Evolutionary conservation across 2,797 vertebrate species (phyloP).

Genomic region (Typhlichthys subterraneus): DNA sequence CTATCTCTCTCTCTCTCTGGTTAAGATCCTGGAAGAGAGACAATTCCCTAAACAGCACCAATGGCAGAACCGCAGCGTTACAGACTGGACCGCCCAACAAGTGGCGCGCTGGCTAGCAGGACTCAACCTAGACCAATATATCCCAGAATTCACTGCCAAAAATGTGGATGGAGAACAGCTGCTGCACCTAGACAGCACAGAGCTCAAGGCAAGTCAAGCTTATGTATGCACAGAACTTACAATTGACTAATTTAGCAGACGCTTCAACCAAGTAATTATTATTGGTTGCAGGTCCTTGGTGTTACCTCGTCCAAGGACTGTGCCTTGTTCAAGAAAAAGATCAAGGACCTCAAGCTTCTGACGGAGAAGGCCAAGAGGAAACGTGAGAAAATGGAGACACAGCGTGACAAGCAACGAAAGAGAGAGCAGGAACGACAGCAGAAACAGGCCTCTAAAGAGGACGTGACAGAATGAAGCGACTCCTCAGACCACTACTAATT

Average conservation of each 20-base stretch:
- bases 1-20: not conserved
- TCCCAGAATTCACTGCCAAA: conserved; percentile 91
- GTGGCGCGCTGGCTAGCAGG: conserved; percentile 91
- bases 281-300: conserved; percentile 81
- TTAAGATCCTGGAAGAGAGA: conserved; percentile 89
- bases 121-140: conserved; percentile 89
- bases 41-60: conserved; percentile 85
- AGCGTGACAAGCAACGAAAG: conserved; percentile 84
- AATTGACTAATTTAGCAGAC: no score
- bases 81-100: conserved; percentile 92
- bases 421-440: conserved; percentile 85
- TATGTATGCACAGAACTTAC: not conserved
- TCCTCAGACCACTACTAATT: conserved; percentile 19
- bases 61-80: conserved; percentile 81
- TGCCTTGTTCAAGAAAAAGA: conserved; percentile 89
- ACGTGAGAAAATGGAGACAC: conserved; percentile 90
- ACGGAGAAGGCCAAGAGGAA: conserved; percentile 89
- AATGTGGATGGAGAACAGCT: conserved; percentile 90
- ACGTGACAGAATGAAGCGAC: conserved; percentile 71
- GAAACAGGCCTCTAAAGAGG: conserved; percentile 78
- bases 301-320: conserved; percentile 89
- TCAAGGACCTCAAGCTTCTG: conserved; percentile 92
- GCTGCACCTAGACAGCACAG: conserved; percentile 86
- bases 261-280: accelerated
- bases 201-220: conserved; percentile 85